A percentile compares a stretch with the other conserved stretches of the same genome.
Conservation (phyloP, 2,113 vertebrate species). For the Callipepla californica region DNA sequence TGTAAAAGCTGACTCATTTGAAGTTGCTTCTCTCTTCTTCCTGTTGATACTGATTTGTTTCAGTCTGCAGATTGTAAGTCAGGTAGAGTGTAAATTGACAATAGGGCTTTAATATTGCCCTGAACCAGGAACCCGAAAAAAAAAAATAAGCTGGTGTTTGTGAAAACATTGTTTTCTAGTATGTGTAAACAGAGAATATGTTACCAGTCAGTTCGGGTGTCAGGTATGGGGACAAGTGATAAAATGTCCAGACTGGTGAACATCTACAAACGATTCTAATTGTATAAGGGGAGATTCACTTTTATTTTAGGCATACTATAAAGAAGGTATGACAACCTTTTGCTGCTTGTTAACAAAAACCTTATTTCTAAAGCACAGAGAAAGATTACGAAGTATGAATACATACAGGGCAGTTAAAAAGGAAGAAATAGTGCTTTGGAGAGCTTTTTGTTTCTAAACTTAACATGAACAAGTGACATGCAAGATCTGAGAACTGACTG, state of each 20-base stretch:
- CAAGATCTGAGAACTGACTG: background rate
- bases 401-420: background rate
- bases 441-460: background rate
- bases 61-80: background rate
- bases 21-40: background rate
- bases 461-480: too few species aligned
- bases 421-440: background rate
- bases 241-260: background rate
- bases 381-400: background rate
- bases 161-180: background rate
- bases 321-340: background rate
- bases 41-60: background rate
- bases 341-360: background rate
- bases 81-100: background rate
- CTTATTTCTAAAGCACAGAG: background rate
- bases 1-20: background rate
- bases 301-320: background rate
- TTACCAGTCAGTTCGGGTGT: background rate
- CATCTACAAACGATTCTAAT: background rate
- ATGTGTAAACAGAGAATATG: background rate
- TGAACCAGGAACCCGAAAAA: background rate
- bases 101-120: background rate
- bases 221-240: background rate
- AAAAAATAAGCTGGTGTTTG: background rate
- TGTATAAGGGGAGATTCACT: background rate